Percentiles rank a stretch among this genome's conserved stretches.
Conservation (phyloP, 1,140 invertebrate species). For the Glomeris maerens region DNA sequence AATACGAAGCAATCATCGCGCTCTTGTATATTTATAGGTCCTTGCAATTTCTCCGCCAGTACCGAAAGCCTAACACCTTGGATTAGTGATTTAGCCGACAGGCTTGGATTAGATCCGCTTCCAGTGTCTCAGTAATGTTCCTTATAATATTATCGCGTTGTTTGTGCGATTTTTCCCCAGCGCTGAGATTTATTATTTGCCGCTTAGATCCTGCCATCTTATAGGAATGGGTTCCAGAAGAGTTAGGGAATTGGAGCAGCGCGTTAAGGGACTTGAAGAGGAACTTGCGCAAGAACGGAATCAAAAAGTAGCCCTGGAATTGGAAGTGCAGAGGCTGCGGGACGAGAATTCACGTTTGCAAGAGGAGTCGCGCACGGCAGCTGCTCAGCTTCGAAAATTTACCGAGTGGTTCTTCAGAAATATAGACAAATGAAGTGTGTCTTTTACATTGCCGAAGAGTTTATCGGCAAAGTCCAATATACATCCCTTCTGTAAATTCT, state of each 20-base stretch:
- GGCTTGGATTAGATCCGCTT: slow-evolving; percentile 24
- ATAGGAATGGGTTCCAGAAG: too few species aligned
- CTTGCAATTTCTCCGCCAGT: too few species aligned
- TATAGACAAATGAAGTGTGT: slow-evolving; percentile 49
- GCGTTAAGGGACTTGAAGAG: slow-evolving; percentile 46
- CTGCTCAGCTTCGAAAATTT: slow-evolving; percentile 72
- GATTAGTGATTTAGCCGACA: slow-evolving; percentile 28
- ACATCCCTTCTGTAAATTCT: too few species aligned
- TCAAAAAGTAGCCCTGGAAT: slow-evolving; percentile 44
- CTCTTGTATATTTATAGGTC: too few species aligned
- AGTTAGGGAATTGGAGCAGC: slow-evolving; percentile 38
- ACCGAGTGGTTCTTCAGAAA: slow-evolving; percentile 88
- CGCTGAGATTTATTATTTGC: too few species aligned
- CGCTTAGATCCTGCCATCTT: slow-evolving; percentile 8
- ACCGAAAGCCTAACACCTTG: too few species aligned
- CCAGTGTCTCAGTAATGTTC: slow-evolving; percentile 3
- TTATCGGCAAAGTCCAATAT: too few species aligned
- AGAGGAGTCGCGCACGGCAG: slow-evolving; percentile 73
- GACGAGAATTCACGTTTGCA: slow-evolving; percentile 73
- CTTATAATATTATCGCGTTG: neutral
- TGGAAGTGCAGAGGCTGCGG: slow-evolving; percentile 54
- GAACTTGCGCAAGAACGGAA: slow-evolving; percentile 46
- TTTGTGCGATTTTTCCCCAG: slow-evolving; percentile 1
- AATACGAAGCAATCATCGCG: too few species aligned
- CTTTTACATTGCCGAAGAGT: too few species aligned